Evolutionary conservation across 1,140 invertebrate genomes (phyloP).

Genomic region (Temnothorax curvispinosus): DNA sequence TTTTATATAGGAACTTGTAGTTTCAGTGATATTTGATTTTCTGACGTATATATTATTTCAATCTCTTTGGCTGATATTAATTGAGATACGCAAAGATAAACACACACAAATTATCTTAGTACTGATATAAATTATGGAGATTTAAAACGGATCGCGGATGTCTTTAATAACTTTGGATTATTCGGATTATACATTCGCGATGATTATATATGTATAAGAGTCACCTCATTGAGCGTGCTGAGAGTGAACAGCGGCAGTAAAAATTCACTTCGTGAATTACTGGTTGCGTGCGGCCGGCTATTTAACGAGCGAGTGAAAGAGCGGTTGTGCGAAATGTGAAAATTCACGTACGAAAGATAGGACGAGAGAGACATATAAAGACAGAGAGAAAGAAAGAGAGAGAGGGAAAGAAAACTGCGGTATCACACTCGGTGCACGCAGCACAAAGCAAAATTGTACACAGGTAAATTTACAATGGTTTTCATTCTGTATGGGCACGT

Average conservation of each 20-base stretch:
- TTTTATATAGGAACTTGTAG: not conserved
- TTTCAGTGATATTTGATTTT: not conserved
- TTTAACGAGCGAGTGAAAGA: not conserved
- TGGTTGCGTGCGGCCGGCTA: not conserved
- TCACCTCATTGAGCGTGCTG: not conserved
- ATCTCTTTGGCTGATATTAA: not conserved
- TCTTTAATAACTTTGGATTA: not conserved
- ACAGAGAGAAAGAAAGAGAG: not conserved
- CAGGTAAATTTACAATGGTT: slow-evolving; percentile 9
- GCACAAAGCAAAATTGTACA: slow-evolving; percentile 39
- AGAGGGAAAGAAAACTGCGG: not conserved
- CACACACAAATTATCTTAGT: not conserved
- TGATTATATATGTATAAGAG: not conserved
- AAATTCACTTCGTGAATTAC: slow-evolving; percentile 32
- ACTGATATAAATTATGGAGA: not conserved
- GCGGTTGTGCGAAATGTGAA: not conserved
- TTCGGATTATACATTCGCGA: not conserved
- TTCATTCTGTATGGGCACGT: slow-evolving; percentile 29
- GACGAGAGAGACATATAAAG: not conserved
- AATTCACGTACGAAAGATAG: slow-evolving; percentile 1
- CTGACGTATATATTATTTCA: not conserved
- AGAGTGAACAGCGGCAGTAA: not conserved
- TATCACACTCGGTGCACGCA: not conserved
- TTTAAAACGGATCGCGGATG: not conserved
- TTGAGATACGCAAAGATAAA: not conserved